Percentiles rank a stretch among this genome's conserved stretches.
Conservation (phyloP, 2,888 invertebrate species). For the Miltochrista miniata region DNA sequence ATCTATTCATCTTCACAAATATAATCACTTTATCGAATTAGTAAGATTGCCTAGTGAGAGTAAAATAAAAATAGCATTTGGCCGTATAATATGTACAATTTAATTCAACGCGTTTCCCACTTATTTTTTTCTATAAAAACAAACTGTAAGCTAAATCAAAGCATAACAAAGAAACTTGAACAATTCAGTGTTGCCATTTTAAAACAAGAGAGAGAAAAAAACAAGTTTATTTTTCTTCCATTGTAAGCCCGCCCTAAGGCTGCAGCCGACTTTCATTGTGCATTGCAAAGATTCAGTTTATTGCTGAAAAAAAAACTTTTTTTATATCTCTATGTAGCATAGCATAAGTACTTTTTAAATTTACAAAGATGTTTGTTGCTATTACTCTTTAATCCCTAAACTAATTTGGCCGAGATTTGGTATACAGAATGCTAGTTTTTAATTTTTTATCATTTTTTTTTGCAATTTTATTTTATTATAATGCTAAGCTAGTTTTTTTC, state of each 20-base stretch:
- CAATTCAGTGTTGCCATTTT: conserved; percentile 25
- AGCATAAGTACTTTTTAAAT: neutral
- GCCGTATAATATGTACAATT: neutral
- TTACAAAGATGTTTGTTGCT: too few relatives aligned
- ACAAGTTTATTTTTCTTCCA: conserved; percentile 34
- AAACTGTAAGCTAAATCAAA: conserved; percentile 30
- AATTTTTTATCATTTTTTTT: too few relatives aligned
- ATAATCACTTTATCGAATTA: too few relatives aligned
- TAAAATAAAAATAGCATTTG: too few relatives aligned
- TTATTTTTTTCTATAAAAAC: conserved; percentile 15
- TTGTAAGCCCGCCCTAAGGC: conserved; percentile 27
- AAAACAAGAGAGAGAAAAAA: conserved; percentile 40
- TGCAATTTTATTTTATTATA: too few relatives aligned
- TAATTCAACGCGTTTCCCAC: neutral
- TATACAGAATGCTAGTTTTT: too few relatives aligned
- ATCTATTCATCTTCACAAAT: too few relatives aligned
- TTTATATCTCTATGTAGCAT: too few relatives aligned
- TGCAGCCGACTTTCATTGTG: conserved; percentile 41
- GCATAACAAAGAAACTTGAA: conserved; percentile 23
- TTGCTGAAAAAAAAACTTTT: conserved; percentile 8
- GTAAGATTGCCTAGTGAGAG: too few relatives aligned
- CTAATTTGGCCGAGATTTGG: too few relatives aligned
- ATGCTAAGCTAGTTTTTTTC: too few relatives aligned
- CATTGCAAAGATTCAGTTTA: conserved; percentile 24
- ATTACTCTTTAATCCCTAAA: too few relatives aligned